A percentile compares a stretch with the other conserved stretches of the same genome.
These are phyloP conservation scores for Drosophila neotestacea DNA, from an alignment of 2,888 invertebrate species.

Conservation along the genomic window DNA sequence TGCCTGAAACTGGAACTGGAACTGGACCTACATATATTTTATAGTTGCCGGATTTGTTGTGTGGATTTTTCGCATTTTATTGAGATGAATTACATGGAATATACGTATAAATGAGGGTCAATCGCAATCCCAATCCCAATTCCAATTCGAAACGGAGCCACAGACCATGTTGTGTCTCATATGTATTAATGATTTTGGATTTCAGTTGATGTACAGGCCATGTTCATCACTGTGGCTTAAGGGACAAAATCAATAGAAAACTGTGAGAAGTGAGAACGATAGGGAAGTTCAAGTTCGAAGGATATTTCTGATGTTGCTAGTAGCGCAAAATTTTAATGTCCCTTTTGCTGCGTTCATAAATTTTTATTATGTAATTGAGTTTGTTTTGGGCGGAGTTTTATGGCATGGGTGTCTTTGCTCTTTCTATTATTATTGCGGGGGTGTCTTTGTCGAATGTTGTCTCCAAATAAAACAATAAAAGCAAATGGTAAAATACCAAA, in stretches of 20 bases:
- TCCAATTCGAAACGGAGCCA: constrained; percentile 13
- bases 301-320: constrained; percentile 19
- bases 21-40: constrained; percentile 56
- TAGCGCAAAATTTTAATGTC: constrained; percentile 68
- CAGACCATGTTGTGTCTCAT: constrained; percentile 35
- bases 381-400: constrained; percentile 32
- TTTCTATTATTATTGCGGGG: constrained; percentile 17
- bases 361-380: constrained; percentile 80
- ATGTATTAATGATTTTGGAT: constrained; percentile 78
- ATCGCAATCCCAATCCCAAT: constrained; percentile 24
- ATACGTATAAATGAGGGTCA: constrained; percentile 75
- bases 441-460: constrained; percentile 60
- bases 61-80: constrained; percentile 71
- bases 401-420: constrained; percentile 15
- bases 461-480: constrained; percentile 78
- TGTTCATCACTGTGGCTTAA: constrained; percentile 70
- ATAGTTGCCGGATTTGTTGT: constrained; percentile 69
- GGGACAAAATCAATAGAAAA: constrained; percentile 40
- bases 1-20: constrained; percentile 22
- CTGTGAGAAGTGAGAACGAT: no score
- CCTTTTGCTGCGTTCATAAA: constrained; percentile 71
- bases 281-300: constrained; percentile 17
- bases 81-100: constrained; percentile 75
- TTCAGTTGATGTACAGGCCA: constrained; percentile 65
- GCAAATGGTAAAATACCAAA: constrained; percentile 56